phyloP scores from a whole-genome alignment of 1,140 invertebrate species.

The Polypedilum vanderplanki region DNA sequence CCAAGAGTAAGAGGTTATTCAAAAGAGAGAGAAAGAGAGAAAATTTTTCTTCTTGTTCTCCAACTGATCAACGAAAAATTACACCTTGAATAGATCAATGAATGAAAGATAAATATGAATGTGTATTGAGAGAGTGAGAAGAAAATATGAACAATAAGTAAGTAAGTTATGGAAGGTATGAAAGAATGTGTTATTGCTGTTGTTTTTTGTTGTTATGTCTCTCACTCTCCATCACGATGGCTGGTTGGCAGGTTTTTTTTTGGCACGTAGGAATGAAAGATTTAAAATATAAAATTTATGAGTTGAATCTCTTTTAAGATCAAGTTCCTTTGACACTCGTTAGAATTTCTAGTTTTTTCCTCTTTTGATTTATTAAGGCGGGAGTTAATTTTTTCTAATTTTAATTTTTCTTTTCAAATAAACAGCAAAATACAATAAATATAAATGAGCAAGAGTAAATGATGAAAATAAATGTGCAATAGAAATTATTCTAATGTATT shows the following conservation, averaged over 20 bases:
- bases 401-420: background rate
- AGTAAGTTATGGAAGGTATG: background rate
- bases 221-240: background rate
- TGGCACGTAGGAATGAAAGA: background rate
- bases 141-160: background rate
- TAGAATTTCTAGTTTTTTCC: background rate
- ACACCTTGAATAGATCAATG: background rate
- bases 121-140: background rate
- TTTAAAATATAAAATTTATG: background rate
- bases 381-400: constrained; percentile 5
- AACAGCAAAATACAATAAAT: background rate
- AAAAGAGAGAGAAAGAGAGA: too few species aligned
- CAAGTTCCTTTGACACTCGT: background rate
- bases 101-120: background rate
- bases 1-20: too few species aligned
- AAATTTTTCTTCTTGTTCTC: background rate
- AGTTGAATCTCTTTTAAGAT: background rate
- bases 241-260: background rate
- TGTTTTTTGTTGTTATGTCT: background rate
- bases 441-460: background rate
- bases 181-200: too few species aligned
- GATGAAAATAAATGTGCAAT: background rate
- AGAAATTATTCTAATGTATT: background rate
- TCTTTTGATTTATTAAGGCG: constrained; percentile 17
- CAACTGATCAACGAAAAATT: background rate